phyloP scores from a whole-genome alignment of 2,888 invertebrate species.

The Fabriciana adippe region DNA sequence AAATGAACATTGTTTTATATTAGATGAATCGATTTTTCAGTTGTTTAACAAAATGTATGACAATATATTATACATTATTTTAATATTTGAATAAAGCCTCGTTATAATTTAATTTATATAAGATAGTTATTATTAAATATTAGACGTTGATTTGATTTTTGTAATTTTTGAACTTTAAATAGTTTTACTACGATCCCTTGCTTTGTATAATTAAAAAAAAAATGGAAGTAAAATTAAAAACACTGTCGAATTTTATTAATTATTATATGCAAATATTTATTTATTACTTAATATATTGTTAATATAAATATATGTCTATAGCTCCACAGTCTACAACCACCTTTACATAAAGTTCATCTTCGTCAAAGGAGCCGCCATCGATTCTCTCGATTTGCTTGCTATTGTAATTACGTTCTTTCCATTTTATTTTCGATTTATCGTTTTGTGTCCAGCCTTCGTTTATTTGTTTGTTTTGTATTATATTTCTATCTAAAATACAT shows the following conservation, averaged over 20 bases:
- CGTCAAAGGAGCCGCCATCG: constrained; percentile 54
- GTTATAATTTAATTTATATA: too few relatives aligned
- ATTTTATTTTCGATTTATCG: constrained; percentile 56
- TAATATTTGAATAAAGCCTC: too few relatives aligned
- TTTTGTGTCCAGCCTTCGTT: constrained; percentile 30
- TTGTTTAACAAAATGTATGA: not conserved
- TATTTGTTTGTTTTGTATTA: constrained; percentile 20
- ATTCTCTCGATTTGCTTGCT: constrained; percentile 51
- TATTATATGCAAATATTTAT: too few relatives aligned
- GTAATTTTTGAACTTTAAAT: too few relatives aligned
- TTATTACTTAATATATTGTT: too few relatives aligned
- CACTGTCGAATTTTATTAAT: too few relatives aligned
- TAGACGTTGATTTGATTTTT: too few relatives aligned
- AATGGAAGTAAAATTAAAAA: too few relatives aligned
- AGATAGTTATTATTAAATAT: too few relatives aligned
- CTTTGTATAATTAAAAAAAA: too few relatives aligned
- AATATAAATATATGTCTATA: not conserved
- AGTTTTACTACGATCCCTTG: too few relatives aligned
- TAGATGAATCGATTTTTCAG: not conserved
- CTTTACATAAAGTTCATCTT: constrained; percentile 36
- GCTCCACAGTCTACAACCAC: constrained; percentile 18
- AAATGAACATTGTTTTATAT: constrained; percentile 5
- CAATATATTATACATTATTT: too few relatives aligned
- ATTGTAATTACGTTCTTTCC: constrained; percentile 61
- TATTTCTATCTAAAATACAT: constrained; percentile 13